A percentile compares a stretch with the other conserved stretches of the same genome.
Evolutionary conservation across 1,140 invertebrate genomes (phyloP).

Genomic region (Diprion similis): DNA sequence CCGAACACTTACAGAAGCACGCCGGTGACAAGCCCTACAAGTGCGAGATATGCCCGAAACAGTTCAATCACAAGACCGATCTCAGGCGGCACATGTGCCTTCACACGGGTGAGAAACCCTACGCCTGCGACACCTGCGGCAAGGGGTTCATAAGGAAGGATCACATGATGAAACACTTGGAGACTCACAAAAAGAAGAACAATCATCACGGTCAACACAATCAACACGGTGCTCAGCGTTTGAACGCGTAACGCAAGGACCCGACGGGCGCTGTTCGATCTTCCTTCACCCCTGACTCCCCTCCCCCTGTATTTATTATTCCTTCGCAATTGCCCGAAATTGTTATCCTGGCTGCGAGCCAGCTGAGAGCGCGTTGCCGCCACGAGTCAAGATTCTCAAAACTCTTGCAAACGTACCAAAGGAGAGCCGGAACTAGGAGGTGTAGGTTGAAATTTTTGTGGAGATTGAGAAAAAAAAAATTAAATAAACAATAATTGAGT

Average conservation of each 20-base stretch:
- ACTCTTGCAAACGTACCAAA: not conserved
- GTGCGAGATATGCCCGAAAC: constrained; percentile 87
- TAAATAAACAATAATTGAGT: too few species aligned
- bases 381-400: not conserved
- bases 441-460: not conserved
- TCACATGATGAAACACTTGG: constrained; percentile 92
- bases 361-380: not conserved
- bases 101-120: constrained; percentile 84
- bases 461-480: not conserved
- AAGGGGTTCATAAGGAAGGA: constrained; percentile 95
- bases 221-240: not conserved
- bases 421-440: not conserved
- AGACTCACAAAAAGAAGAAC: constrained; percentile 76
- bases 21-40: constrained; percentile 87
- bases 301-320: not conserved
- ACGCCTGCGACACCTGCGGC: constrained; percentile 78
- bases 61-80: constrained; percentile 92
- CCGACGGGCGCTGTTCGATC: not conserved
- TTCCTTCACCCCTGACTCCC: too few species aligned
- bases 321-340: not conserved
- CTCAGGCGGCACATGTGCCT: constrained; percentile 86
- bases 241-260: not conserved
- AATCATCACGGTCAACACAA: constrained; percentile 28
- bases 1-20: constrained; percentile 79
- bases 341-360: not conserved